Evolutionary conservation across 2,113 vertebrate species (phyloP), one percentile per base, ranked within the genome.

Genomic region (Albula goreensis): DNA sequence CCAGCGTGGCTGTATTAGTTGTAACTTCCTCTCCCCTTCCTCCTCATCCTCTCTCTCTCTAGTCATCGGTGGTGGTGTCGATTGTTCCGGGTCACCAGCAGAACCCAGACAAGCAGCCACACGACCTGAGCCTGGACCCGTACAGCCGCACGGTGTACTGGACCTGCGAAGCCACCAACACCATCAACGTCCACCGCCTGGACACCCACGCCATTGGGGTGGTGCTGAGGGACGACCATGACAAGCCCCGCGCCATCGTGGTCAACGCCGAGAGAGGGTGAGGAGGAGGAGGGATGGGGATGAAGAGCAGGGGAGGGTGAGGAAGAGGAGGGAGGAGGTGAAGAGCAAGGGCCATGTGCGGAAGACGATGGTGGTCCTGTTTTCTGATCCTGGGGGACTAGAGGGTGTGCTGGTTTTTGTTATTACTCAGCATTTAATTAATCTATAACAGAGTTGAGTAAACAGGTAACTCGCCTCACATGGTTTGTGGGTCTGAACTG

Each of bases 131-230:
- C 93, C 93, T 99, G 0, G 98, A 99, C 82, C 87, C 96, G 6
- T 99, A 96, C 92, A 98, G 98, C 89, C 97, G 97, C 2, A 96
- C 95, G 5, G 91, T 99, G 7, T 99, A 97, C 93, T 99, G 98
- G 98, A 98, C 97, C 2, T 99, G 98, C 0, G 98, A 99, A 94
- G 96, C 94, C 79, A 96, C 96, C 48, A 98, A 99, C 89, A 97
- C 96, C 5, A 93, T 99, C 92, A 99, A 97, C 0, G 95, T 97
- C 7, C 97, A 97, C 86, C 93, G 96, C 80, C 96, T 99, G 93
- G 96, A 93, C 0, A 97, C 98, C 0, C 93, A 95, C 0, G 88
- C 90, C 0, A 93, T 99, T n/a, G 98, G 98, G 0, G 96, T 97
- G 90, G 97, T 98, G 84, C 91, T 99, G 49, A 95, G 96, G 0